Evolutionary conservation across 2,888 invertebrate species (phyloP), one percentile per base, ranked within the genome.

Genomic region (Blastobasis adustella): DNA sequence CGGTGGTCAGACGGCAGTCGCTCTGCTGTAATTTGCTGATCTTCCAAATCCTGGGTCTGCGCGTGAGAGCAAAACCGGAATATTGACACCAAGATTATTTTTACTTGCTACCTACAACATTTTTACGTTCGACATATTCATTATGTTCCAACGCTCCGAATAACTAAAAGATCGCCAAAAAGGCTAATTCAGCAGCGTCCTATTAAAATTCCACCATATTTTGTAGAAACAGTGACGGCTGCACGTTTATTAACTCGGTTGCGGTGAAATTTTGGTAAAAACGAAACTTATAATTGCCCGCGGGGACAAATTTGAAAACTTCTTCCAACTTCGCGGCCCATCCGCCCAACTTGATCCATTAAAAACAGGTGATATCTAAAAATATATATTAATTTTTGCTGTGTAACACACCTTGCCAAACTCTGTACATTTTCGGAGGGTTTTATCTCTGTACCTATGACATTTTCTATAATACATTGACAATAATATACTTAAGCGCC

Each of bases 201-300:
- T 40, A 40, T 40, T 8, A 40, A 40, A 6, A 40, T 40, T 8
- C 9, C 6, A 40, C 41, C 7, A 40, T 8, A 40, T 40, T 40
- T 40, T 9, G 6, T 40, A 23, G 38, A 44, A 43, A 41, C 41
- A 37, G 37, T 49, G 45, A 10, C 40, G 37, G 37, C 36, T 10
- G 41, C 44, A 41, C 46, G 41, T 44, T 50, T 50, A 50, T 50
- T 49, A 49, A 49, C 45, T 49, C 45, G 23, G 23, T 45, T 45
- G 41, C 48, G 40, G 37, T 10, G 10, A 49, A 49, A 49, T 46
- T 6, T 52, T 8, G 63, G 67, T 61, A 61, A 63, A 66, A 65
- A 65, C 61, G 67, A 67, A 77, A 76, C 71, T 74, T 75, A 63
- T 76, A 76, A 79, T 77, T 78, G 72, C 69, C 65, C 65, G 63